These are phyloP conservation scores for Lynx canadensis DNA, from an alignment of 2,113 vertebrate species.

Conservation along the genomic window DNA sequence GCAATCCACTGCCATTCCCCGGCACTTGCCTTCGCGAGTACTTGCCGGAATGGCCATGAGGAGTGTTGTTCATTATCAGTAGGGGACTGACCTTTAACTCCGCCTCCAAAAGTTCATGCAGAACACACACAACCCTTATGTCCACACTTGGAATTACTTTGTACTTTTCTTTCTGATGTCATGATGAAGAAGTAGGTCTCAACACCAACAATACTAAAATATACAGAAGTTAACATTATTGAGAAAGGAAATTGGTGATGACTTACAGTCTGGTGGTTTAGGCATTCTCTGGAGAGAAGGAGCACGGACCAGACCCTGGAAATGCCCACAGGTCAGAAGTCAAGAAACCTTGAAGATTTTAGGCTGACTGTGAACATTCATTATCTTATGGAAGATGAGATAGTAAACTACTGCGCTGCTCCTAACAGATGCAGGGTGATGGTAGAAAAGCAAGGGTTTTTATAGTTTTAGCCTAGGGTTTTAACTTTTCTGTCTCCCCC, in stretches of 20 bases:
- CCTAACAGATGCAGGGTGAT: neutral
- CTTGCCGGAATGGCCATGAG: neutral
- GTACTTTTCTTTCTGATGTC: neutral
- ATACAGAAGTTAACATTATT: neutral
- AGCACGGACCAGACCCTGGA: neutral
- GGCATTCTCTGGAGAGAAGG: neutral
- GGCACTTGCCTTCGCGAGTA: no score
- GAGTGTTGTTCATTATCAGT: neutral
- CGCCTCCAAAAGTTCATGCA: neutral
- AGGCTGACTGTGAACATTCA: neutral
- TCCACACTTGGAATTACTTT: neutral
- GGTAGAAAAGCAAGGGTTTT: neutral
- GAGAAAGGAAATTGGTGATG: neutral
- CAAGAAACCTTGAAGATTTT: rapidly evolving
- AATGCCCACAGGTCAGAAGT: neutral
- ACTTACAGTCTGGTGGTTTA: neutral
- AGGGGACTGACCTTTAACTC: neutral
- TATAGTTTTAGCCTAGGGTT: conserved; percentile 48
- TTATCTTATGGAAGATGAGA: neutral
- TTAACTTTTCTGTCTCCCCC: neutral
- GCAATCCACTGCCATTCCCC: neutral
- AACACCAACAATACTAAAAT: neutral
- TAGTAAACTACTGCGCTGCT: rapidly evolving
- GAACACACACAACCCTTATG: neutral
- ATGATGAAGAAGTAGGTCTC: neutral